Conservation (phyloP, 2,797 vertebrate genomes). For the Amniataba percoides region DNA sequence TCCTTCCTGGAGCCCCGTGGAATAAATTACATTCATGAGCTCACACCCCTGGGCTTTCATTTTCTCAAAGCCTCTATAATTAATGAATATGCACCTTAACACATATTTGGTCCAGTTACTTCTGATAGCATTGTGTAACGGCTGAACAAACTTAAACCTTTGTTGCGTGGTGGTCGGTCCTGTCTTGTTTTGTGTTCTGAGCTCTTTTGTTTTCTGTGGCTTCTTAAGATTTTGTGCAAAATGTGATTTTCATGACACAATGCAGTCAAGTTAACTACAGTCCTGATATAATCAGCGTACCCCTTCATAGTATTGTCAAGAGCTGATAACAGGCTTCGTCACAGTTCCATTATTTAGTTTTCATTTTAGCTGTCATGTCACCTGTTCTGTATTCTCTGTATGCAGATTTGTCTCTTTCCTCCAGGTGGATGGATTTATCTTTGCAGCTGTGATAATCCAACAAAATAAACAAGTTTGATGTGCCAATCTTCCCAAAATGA, state of each 20-base stretch:
- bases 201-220: not conserved
- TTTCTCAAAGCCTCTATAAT: not conserved
- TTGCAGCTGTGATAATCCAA: slow-evolving; percentile 1
- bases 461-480: slow-evolving; percentile 11
- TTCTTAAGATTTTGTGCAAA: slow-evolving; percentile 13
- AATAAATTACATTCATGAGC: slow-evolving; percentile 30
- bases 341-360: slow-evolving; percentile 8
- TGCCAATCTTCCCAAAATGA: not conserved
- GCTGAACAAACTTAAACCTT: not conserved
- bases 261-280: not conserved
- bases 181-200: slow-evolving; percentile 9
- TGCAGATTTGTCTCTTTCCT: slow-evolving; percentile 15
- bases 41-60: slow-evolving; percentile 21
- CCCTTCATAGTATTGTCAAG: not conserved
- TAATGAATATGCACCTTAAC: slow-evolving; percentile 21
- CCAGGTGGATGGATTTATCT: not conserved
- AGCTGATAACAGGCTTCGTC: not conserved
- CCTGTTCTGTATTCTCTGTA: slow-evolving; percentile 17
- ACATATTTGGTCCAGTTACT: not conserved
- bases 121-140: slow-evolving; percentile 10
- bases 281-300: not conserved
- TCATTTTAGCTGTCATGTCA: not conserved
- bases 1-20: not conserved
- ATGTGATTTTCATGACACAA: not conserved
- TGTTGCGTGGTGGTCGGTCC: not conserved